These are phyloP conservation scores for Haemorhous mexicanus DNA, from an alignment of 2,113 vertebrate genomes.

Conservation along the genomic window DNA sequence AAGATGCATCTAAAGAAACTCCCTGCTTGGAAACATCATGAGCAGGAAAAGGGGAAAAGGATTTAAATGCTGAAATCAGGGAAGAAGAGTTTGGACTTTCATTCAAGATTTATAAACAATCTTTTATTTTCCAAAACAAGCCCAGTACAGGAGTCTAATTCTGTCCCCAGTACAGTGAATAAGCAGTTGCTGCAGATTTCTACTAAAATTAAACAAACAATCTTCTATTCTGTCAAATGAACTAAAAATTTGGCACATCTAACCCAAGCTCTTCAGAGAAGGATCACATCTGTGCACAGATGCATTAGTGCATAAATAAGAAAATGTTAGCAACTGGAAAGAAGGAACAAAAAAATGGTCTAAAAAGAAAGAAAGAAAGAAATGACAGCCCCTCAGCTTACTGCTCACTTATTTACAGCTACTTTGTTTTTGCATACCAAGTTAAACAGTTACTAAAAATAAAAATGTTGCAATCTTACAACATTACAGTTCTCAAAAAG, in stretches of 20 bases:
- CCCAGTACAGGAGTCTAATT: background rate
- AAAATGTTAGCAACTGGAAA: background rate
- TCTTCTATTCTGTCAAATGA: background rate
- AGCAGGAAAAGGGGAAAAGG: background rate
- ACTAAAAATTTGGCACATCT: background rate
- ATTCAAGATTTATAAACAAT: background rate
- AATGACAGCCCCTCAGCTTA: background rate
- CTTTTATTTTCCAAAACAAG: background rate
- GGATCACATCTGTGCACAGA: background rate
- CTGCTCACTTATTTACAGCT: background rate
- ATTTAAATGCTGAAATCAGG: background rate
- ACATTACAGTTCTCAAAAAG: background rate
- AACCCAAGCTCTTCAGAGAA: background rate
- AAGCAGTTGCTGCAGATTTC: background rate
- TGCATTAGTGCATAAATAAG: background rate
- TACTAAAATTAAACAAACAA: background rate
- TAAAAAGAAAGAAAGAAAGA: background rate
- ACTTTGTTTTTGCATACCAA: background rate
- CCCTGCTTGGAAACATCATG: background rate
- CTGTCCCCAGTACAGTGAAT: background rate
- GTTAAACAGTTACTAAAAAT: constrained; percentile 8
- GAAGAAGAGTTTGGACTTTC: background rate
- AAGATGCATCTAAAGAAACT: background rate
- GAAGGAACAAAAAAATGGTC: background rate
- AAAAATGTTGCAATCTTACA: background rate